Evolutionary conservation across 2,797 vertebrate genomes (phyloP), one percentile per base, ranked within the genome.

Genomic region (Sebastes reedi): DNA sequence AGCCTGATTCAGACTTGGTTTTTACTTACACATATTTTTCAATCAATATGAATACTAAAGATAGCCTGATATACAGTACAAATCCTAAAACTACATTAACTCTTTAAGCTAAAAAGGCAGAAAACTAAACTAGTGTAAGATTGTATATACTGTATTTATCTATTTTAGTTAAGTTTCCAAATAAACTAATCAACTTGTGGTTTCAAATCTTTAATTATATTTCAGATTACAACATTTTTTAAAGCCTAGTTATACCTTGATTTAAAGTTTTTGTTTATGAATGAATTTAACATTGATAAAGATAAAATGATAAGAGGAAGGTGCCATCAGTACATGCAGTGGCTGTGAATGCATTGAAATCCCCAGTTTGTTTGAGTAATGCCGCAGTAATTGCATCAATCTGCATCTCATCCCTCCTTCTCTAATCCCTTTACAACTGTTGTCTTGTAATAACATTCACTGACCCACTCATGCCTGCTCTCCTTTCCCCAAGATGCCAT

Each of bases 381-480:
- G 55, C 76, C 74, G 75, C 69, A 87, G 74, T 89, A 82, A 89
- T 52, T 10, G 77, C 64, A 77, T 25, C 79, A 77, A 90, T 91
- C 84, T 86, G 71, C 79, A 87, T 93, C 85, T 87, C 76, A 81
- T 87, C 59, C 78, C 61, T 84, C 60, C 69, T 46, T 81, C 67
- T 75, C 54, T 89, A 82, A 92, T 90, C 82, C 75, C 61, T 60
- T 69, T 69, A 86, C 70, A 85, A 64, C 79, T 67, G 78, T 69
- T 75, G 73, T 85, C 78, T 77, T 81, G 79, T 87, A 88, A 91
- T 79, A 81, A 82, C 89, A 87, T 74, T 80, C 79, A 75, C 79
- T 82, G 82, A 84, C 79, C 70, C 77, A 64, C 80, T 81, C 79
- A 39, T 69, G 74, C 76, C 50, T 59, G 11, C 34, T 65, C 62